Evolutionary conservation across 2,113 vertebrate genomes (phyloP).

Genomic region (Scartelaos histophorus): DNA sequence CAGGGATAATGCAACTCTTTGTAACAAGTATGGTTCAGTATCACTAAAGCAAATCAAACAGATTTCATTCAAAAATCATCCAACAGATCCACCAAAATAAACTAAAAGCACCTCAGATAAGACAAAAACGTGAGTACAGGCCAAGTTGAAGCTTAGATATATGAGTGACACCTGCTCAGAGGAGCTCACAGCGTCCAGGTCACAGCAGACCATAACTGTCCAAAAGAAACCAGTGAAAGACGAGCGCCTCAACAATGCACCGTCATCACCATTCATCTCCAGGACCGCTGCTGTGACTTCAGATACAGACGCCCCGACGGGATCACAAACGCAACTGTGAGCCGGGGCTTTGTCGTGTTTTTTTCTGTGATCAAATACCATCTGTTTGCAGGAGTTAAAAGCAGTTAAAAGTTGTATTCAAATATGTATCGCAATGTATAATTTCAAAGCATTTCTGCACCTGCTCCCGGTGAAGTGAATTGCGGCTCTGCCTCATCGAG

Average conservation of each 20-base stretch:
- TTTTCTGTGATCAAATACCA: background rate
- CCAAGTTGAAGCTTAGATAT: slow-evolving; percentile 5
- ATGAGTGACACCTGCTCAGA: slow-evolving; percentile 31
- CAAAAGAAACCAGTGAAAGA: slow-evolving; percentile 13
- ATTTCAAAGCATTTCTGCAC: slow-evolving; percentile 49
- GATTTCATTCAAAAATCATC: background rate
- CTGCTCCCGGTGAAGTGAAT: slow-evolving; percentile 45
- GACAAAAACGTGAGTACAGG: background rate
- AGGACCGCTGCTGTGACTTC: slow-evolving; percentile 5
- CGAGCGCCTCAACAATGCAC: background rate
- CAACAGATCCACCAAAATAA: background rate
- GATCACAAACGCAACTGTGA: background rate
- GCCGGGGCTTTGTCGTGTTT: background rate
- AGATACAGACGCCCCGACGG: background rate
- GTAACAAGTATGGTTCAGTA: background rate
- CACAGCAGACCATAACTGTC: slow-evolving; percentile 17
- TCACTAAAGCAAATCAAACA: background rate
- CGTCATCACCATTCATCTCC: slow-evolving; percentile 25
- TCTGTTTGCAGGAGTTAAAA: background rate
- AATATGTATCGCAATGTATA: slow-evolving; percentile 24
- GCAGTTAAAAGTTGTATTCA: background rate
- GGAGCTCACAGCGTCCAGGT: slow-evolving; percentile 32
- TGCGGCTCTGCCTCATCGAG: slow-evolving; percentile 50
- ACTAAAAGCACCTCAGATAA: background rate
- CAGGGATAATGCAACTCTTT: too few species aligned